Evolutionary conservation across 1,140 invertebrate genomes (phyloP).

Genomic region (Chelonus insularis): DNA sequence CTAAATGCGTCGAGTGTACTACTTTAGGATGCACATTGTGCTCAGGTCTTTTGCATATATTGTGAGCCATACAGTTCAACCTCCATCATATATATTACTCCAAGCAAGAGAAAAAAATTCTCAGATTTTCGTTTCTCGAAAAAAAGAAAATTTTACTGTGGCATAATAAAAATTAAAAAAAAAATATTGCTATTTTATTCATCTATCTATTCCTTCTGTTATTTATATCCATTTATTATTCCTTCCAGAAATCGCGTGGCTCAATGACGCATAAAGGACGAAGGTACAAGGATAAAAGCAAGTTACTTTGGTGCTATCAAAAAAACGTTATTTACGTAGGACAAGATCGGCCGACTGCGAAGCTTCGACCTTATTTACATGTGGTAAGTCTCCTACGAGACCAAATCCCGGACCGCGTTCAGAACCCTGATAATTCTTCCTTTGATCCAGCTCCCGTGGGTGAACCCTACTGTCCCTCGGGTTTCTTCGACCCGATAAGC

Average conservation of each 20-base stretch:
- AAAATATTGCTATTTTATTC: no score
- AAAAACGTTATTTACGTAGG: constrained; percentile 60
- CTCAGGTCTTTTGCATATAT: constrained; percentile 58
- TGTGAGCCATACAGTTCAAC: no score
- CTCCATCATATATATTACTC: no score
- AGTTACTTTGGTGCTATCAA: constrained; percentile 52
- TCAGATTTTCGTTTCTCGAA: no score
- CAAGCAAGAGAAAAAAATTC: no score
- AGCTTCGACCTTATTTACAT: constrained; percentile 59
- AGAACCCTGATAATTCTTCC: constrained; percentile 61
- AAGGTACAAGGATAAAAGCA: neutral
- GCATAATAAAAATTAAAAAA: no score
- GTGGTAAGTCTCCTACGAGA: constrained; percentile 62
- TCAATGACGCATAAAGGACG: neutral
- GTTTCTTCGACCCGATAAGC: constrained; percentile 30
- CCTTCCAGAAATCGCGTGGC: no score
- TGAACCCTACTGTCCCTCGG: constrained; percentile 29
- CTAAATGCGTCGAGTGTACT: no score
- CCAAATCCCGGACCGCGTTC: constrained; percentile 58
- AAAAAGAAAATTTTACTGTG: no score
- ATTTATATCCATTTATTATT: no score
- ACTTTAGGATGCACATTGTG: constrained; percentile 54
- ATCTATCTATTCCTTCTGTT: no score
- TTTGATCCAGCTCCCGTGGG: constrained; percentile 59
- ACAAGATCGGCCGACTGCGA: constrained; percentile 37